Evolutionary conservation across 2,797 vertebrate genomes (phyloP), one percentile per base, ranked within the genome.

Genomic region (Kryptolebias ocellatus): DNA sequence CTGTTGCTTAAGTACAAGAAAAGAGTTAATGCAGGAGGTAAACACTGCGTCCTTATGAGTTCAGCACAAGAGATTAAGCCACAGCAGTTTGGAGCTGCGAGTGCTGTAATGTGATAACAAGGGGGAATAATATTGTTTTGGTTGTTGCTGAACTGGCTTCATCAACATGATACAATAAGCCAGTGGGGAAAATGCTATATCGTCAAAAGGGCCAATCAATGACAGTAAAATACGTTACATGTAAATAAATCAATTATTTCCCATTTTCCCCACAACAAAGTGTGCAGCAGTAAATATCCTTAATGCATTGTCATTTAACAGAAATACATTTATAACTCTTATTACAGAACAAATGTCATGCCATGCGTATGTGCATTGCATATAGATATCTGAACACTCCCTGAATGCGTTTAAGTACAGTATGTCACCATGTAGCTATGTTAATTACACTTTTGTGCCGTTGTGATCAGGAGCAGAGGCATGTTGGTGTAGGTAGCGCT

Each of bases 211-310:
- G 18, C 44, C 50, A 24, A 42, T 51, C 39, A 53, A 55, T 65
- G 64, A 72, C 28, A 54, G 5, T 28, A 24, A 37, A 18, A 62
- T 46, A 7, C 64, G 60, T 67, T 67, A 18, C 42, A 11, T 50
- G 61, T 53, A 39, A 61, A 56, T 16, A 37, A 29, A 50, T 24
- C 17, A 49, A 28, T 24, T 15, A 16, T 11, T 60, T 72, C 11
- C 47, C 55, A 64, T 72, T 79, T 67, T 27, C 18, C 42, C 39
- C 45, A 67, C 20, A 65, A 73, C 77, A 51, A 46, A n/a, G 31
- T 58, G 69, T 53, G 59, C 52, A 44, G 55, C 24, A 39, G 16
- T 53, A 52, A 79, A 70, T 67, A 31, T 67, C 37, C 39, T 65
- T 66, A 50, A 58, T 12, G 14, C 9, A 60, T 20, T 31, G 4